phyloP scores from a whole-genome alignment of 2,888 invertebrate species.

The Brassicogethes aeneus region DNA sequence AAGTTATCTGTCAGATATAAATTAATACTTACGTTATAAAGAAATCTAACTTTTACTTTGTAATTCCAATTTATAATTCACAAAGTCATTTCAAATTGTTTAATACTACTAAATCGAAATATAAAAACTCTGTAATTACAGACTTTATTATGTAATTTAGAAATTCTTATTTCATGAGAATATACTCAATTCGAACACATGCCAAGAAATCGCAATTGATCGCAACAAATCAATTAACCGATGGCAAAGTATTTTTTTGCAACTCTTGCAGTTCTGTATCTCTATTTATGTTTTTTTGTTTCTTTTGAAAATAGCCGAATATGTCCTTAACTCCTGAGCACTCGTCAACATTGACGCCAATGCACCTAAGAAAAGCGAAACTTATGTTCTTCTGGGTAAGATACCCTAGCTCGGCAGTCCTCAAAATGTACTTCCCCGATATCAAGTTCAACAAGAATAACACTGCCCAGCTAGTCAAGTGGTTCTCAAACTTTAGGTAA shows the following conservation, averaged over 20 bases:
- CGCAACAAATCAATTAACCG: no score
- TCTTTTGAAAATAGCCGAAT: constrained; percentile 31
- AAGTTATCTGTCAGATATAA: constrained; percentile 12
- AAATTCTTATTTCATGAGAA: constrained; percentile 9
- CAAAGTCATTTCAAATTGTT: constrained; percentile 7
- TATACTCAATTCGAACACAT: no score
- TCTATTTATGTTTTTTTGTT: constrained; percentile 20
- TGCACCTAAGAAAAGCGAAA: constrained; percentile 99
- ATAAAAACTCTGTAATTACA: constrained; percentile 2
- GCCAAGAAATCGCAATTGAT: no score
- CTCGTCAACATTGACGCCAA: constrained; percentile 96
- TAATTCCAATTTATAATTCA: constrained; percentile 2
- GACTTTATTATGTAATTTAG: constrained; percentile 8
- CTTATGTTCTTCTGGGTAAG: constrained; percentile 99
- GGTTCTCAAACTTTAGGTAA: constrained; percentile 99
- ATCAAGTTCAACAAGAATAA: constrained; percentile 99
- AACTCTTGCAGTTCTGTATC: no score
- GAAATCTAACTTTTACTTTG: constrained; percentile 10
- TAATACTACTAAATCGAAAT: constrained; percentile 4
- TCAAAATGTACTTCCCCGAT: constrained; percentile 99
- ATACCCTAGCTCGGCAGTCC: constrained; percentile 96
- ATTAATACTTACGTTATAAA: constrained; percentile 7
- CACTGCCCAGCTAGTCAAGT: constrained; percentile 99
- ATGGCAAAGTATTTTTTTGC: no score
- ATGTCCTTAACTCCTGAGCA: constrained; percentile 78